Evolutionary conservation across 2,888 invertebrate species (phyloP).

Genomic region (Arctia plantaginis): DNA sequence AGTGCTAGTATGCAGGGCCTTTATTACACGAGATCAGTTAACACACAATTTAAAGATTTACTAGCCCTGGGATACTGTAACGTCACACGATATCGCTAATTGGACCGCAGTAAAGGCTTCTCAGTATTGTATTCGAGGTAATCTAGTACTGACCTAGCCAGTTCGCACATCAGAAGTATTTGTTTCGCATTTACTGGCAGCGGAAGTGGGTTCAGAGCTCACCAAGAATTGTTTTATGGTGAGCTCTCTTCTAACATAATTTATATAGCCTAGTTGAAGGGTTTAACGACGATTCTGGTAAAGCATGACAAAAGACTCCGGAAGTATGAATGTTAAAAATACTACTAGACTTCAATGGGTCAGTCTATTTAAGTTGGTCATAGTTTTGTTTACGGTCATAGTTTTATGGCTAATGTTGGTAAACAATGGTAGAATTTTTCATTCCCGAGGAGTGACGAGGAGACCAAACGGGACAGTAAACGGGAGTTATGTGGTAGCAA

Average conservation of each 20-base stretch:
- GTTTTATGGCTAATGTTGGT: no score
- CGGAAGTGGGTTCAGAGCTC: background rate
- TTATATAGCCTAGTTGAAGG: background rate
- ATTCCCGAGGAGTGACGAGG: no score
- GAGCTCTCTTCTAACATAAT: background rate
- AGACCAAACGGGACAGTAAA: no score
- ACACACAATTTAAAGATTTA: background rate
- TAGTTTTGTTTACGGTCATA: no score
- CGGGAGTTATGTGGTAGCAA: no score
- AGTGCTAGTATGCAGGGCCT: no score
- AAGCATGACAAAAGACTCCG: no score
- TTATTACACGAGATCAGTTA: background rate
- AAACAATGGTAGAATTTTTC: no score
- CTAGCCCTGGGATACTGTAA: conserved; percentile 22
- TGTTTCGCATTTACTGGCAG: conserved; percentile 29
- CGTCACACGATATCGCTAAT: conserved; percentile 60
- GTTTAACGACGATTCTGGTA: no score
- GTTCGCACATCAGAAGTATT: conserved; percentile 49
- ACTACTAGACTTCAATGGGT: no score
- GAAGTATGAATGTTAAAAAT: no score
- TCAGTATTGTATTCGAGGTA: conserved; percentile 67
- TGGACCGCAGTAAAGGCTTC: conserved; percentile 61
- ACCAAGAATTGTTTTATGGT: background rate
- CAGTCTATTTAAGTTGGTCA: no score
- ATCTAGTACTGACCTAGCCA: conserved; percentile 65